Conservation (phyloP, 1,140 invertebrate genomes). For the Neodiprion pinetum region DNA sequence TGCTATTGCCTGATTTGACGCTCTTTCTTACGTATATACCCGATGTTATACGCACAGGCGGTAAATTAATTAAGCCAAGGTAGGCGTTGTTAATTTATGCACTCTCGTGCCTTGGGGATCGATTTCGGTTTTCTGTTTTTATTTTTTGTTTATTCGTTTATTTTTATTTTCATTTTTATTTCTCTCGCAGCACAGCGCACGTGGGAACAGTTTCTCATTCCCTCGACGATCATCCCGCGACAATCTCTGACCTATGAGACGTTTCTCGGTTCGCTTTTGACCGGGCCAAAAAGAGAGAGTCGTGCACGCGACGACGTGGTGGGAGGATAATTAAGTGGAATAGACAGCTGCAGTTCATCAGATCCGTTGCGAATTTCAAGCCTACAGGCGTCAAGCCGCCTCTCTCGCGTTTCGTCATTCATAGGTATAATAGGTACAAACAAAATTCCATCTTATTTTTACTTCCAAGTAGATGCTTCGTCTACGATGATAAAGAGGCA, state of each 20-base stretch:
- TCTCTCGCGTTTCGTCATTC: too few species aligned
- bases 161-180: too few species aligned
- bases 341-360: too few species aligned
- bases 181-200: neutral
- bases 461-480: too few species aligned
- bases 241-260: neutral
- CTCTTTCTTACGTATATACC: neutral
- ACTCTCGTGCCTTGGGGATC: neutral
- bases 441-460: too few species aligned
- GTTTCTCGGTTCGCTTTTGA: neutral
- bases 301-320: too few species aligned
- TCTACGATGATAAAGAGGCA: too few species aligned
- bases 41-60: neutral
- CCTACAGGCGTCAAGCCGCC: too few species aligned
- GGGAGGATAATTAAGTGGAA: too few species aligned
- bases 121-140: neutral
- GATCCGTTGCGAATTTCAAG: too few species aligned
- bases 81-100: slow-evolving; percentile 3
- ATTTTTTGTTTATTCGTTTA: neutral
- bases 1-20: neutral
- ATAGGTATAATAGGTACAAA: too few species aligned
- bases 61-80: slow-evolving; percentile 5
- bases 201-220: neutral
- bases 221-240: neutral
- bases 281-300: neutral